Conservation (phyloP, 2,888 invertebrate species). For the Parnassius glacialis region DNA sequence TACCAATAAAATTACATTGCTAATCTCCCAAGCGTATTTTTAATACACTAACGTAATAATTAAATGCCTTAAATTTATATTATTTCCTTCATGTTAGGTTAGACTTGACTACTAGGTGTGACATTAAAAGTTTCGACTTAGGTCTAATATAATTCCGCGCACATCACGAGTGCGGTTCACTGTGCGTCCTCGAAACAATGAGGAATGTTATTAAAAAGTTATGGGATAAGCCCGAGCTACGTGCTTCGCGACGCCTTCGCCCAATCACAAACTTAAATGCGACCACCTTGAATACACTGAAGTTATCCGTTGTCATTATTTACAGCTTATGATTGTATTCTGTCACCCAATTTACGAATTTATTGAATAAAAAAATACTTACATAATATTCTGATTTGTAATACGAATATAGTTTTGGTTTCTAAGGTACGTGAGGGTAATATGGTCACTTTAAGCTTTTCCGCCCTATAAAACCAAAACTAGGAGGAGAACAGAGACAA, state of each 20-base stretch:
- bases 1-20: too few species aligned
- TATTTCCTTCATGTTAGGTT: too few species aligned
- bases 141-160: constrained; percentile 39
- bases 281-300: constrained; percentile 12
- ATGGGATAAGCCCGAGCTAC: constrained; percentile 67
- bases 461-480: too few species aligned
- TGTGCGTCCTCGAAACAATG: constrained; percentile 62
- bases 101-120: not conserved
- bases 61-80: too few species aligned
- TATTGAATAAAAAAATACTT: too few species aligned
- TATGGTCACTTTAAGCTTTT: too few species aligned
- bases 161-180: constrained; percentile 66
- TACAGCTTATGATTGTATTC: not conserved
- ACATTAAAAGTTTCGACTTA: constrained; percentile 7
- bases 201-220: constrained; percentile 79
- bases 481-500: too few species aligned
- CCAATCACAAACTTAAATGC: constrained; percentile 73
- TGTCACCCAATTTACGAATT: too few species aligned
- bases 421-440: too few species aligned
- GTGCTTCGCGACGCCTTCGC: constrained; percentile 52
- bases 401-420: not conserved
- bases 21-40: too few species aligned
- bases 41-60: too few species aligned
- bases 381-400: not conserved
- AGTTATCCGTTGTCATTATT: not conserved